Base-by-base conservation (phyloP, 1,140 invertebrate species). In the Lerema accius region DNA sequence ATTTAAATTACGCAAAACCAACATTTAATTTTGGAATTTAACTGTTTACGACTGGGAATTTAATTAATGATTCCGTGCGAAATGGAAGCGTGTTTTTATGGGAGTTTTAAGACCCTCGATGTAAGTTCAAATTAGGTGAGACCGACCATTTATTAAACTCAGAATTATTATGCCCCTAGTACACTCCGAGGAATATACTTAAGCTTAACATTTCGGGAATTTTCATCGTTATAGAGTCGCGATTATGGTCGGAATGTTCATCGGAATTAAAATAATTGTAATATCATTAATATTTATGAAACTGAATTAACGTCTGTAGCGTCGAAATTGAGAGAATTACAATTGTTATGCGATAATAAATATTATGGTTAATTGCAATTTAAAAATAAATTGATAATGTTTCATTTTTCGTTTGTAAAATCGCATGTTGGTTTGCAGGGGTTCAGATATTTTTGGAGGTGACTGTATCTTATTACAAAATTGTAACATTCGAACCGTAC, bases 111-210 rank as follows among this genome's bases (percentile, higher is more conserved):
- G 35, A 6, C n/a, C 32, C 28, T 51, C 15, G 19, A 43, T 28
- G 39, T 43, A 43, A 55, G 39, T 55, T 42, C 6, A 55, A 55
- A 55, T 55, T 55, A 55, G 39, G 39, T 43, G 17, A 42, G 50
- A 55, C 37, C 50, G 19, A 14, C 11, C 37, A 23, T 23, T 23
- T 32, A 43, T 55, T 43, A 55, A 55, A 43, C 19, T 32, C n/a
- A 39, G 13, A 32, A 55, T 55, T 42, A 51, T 51, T 51, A 43
- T 55, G 40, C 23, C 39, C 39, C 43, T 28, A 55, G 23, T 42
- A 43, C 15, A 32, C 37, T 19, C 17, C 37, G 35, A 1, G 35
- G 35, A 39, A 26, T 26, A 39, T 19, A 9, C 17, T 13, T 15
- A 17, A 40, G 35, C 50, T 37, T 35, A 14, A n/a, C 32, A 37